Percentiles rank a stretch among this genome's conserved stretches.
phyloP scores from a whole-genome alignment of 2,888 invertebrate species.

The Reticulitermes lucifugus region DNA sequence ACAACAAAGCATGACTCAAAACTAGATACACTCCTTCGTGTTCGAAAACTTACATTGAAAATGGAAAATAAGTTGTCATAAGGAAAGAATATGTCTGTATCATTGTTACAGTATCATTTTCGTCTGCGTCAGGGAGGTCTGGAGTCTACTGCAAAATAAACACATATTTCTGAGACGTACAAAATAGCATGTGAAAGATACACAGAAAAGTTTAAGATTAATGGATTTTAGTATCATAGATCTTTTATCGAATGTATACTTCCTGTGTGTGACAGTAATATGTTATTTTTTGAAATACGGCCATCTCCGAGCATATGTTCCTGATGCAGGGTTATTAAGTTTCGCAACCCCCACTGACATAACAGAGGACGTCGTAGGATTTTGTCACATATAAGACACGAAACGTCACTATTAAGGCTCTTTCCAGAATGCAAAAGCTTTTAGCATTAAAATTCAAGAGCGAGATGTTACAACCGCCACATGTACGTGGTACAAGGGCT shows the following conservation, averaged over 20 bases:
- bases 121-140: no score
- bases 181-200: background rate
- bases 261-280: background rate
- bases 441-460: slow-evolving; percentile 27
- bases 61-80: no score
- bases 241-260: background rate
- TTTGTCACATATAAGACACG: background rate
- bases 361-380: background rate
- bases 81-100: no score
- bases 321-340: background rate
- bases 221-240: background rate
- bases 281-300: background rate
- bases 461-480: background rate
- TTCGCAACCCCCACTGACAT: background rate
- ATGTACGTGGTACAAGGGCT: background rate
- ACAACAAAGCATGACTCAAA: no score
- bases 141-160: no score
- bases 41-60: no score
- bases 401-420: background rate
- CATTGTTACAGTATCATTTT: no score
- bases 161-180: no score
- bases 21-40: no score
- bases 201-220: background rate
- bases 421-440: slow-evolving; percentile 6
- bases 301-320: background rate